Percentiles rank a stretch among this genome's conserved stretches.
Evolutionary conservation across 2,797 vertebrate genomes (phyloP).

Genomic region (Euphonia xanthogaster): DNA sequence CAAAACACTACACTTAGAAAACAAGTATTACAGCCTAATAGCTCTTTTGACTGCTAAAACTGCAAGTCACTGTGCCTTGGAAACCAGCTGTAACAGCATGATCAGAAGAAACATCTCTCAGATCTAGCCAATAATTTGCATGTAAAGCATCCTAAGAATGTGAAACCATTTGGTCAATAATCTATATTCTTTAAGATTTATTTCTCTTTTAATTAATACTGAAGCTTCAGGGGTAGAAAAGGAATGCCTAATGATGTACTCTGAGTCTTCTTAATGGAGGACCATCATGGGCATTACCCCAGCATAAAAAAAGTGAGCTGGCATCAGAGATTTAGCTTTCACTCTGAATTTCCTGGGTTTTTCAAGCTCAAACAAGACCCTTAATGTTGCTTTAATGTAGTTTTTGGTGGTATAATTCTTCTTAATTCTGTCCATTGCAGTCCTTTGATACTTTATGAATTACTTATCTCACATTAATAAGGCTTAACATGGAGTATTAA

Average conservation of each 20-base stretch:
- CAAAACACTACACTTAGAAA: not conserved
- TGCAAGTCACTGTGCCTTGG: not conserved
- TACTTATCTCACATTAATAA: constrained; percentile 78
- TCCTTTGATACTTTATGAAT: constrained; percentile 74
- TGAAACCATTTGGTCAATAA: constrained; percentile 14
- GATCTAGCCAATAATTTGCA: constrained; percentile 2
- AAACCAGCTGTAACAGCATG: not conserved
- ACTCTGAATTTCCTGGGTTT: constrained; percentile 28
- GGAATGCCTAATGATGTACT: not conserved
- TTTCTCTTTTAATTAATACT: constrained; percentile 37
- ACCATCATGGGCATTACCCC: not conserved
- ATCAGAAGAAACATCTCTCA: constrained; percentile 19
- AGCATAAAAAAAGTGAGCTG: constrained; percentile 24
- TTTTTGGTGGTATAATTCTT: constrained; percentile 60
- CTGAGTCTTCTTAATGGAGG: not conserved
- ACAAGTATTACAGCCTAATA: not conserved
- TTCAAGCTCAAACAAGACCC: constrained; percentile 43
- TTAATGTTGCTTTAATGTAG: constrained; percentile 61
- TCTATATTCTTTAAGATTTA: constrained; percentile 1
- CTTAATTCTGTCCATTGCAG: constrained; percentile 67
- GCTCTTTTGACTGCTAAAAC: constrained; percentile 18
- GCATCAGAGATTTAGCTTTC: constrained; percentile 22
- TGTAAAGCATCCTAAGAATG: not conserved
- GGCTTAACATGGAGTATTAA: constrained; percentile 76
- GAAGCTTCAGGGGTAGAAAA: not conserved